These are phyloP conservation scores for Galaxias olidus DNA, from an alignment of 2,797 vertebrate species.

Conservation along the genomic window DNA sequence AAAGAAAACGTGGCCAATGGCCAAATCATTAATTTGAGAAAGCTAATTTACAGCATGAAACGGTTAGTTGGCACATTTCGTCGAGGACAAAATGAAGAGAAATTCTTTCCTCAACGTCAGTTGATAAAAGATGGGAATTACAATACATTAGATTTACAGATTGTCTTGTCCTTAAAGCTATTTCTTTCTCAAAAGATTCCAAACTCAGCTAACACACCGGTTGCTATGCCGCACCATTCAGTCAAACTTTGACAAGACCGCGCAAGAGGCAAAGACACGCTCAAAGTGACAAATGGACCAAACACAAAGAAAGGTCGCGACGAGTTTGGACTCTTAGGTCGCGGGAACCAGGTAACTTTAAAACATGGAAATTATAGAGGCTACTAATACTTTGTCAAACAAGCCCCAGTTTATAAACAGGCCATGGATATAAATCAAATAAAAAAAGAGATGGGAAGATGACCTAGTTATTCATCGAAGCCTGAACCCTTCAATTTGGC, in stretches of 20 bases:
- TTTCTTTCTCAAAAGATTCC: slow-evolving; percentile 21
- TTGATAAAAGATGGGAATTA: too few species aligned
- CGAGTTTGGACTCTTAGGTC: too few species aligned
- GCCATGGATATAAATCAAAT: slow-evolving; percentile 31
- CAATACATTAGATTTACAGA: too few species aligned
- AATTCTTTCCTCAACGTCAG: too few species aligned
- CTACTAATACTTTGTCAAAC: slow-evolving; percentile 8
- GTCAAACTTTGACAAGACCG: slow-evolving; percentile 5
- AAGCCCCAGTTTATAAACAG: slow-evolving; percentile 33
- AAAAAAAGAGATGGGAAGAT: slow-evolving; percentile 29
- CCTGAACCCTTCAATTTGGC: slow-evolving; percentile 24
- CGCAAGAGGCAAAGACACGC: not conserved
- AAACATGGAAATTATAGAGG: too few species aligned
- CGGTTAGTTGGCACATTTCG: not conserved
- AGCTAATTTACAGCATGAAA: slow-evolving; percentile 1
- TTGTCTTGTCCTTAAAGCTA: not conserved
- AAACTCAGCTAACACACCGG: slow-evolving; percentile 49
- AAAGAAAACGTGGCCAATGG: too few species aligned
- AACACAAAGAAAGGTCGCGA: not conserved
- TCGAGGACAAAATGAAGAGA: too few species aligned
- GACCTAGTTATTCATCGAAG: slow-evolving; percentile 32
- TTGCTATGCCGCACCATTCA: slow-evolving; percentile 36
- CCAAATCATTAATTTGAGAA: too few species aligned
- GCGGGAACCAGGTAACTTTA: too few species aligned
- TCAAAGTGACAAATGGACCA: not conserved